A percentile compares a stretch with the other conserved stretches of the same genome.
These are phyloP conservation scores for Entomobrya proxima DNA, from an alignment of 2,888 invertebrate species.

Conservation along the genomic window DNA sequence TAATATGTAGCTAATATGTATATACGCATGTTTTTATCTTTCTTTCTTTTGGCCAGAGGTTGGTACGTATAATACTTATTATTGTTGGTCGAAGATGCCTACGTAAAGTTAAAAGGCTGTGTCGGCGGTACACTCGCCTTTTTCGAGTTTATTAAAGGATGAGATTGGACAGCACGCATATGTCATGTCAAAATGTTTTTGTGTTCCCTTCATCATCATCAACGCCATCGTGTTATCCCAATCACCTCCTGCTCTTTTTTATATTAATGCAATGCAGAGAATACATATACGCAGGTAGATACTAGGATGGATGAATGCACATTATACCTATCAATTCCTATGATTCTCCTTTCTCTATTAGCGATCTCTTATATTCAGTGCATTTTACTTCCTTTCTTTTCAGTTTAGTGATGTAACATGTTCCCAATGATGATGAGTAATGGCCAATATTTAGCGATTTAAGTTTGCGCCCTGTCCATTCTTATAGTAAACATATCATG, in stretches of 20 bases:
- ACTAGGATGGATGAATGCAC: too few species aligned
- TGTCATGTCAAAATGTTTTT: constrained; percentile 65
- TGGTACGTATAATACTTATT: background rate
- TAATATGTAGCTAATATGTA: constrained; percentile 16
- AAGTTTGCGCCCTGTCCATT: constrained; percentile 39
- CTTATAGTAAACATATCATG: background rate
- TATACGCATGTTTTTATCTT: constrained; percentile 25
- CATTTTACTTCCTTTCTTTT: constrained; percentile 28
- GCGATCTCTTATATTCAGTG: background rate
- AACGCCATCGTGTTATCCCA: constrained; percentile 37
- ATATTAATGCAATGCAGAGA: background rate
- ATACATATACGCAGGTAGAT: background rate
- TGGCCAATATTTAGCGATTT: constrained; percentile 63
- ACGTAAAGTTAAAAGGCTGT: constrained; percentile 22
- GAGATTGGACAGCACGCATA: constrained; percentile 67
- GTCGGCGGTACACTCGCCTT: constrained; percentile 58
- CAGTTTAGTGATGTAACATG: background rate
- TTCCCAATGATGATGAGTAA: constrained; percentile 57
- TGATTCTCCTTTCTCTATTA: background rate
- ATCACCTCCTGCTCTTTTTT: constrained; percentile 44
- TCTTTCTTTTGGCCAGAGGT: background rate
- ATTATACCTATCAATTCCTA: background rate
- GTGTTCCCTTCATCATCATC: constrained; percentile 58
- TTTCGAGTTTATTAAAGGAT: constrained; percentile 66
- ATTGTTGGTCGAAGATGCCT: background rate